A percentile compares a stretch with the other conserved stretches of the same genome.
These are phyloP conservation scores for Sphaerodactylus townsendi DNA, from an alignment of 2,113 vertebrate species.

Conservation along the genomic window DNA sequence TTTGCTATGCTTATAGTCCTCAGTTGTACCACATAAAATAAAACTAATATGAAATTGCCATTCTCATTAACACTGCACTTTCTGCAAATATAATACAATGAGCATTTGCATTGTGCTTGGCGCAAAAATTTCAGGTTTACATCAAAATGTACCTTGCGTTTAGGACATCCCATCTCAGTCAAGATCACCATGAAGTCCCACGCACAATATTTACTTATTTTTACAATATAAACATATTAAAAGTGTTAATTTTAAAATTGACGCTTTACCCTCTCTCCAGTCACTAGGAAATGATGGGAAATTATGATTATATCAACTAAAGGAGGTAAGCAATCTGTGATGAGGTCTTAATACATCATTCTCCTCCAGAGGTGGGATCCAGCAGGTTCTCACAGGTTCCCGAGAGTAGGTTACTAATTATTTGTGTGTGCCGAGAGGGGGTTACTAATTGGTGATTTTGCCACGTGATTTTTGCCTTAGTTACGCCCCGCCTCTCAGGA, in stretches of 20 bases:
- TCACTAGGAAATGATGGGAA: not conserved
- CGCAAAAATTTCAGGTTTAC: conserved; percentile 43
- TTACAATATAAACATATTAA: not conserved
- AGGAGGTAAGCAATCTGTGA: not conserved
- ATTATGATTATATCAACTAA: not conserved
- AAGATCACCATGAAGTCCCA: not conserved
- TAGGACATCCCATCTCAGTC: not conserved
- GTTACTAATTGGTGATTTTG: too few relatives aligned
- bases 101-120: conserved; percentile 54
- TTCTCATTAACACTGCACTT: not conserved
- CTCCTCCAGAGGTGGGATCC: too few relatives aligned
- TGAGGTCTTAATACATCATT: too few relatives aligned
- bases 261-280: not conserved
- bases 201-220: not conserved
- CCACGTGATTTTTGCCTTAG: too few relatives aligned
- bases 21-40: conserved; percentile 48
- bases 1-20: conserved; percentile 48
- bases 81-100: not conserved
- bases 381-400: too few relatives aligned
- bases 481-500: too few relatives aligned
- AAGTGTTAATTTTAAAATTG: not conserved
- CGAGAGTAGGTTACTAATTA: too few relatives aligned
- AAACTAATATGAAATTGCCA: not conserved
- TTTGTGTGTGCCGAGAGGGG: too few relatives aligned
- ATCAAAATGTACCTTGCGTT: not conserved